Base-by-base conservation (phyloP, 1,140 invertebrate species). In the Druon quercuslanigerum region DNA sequence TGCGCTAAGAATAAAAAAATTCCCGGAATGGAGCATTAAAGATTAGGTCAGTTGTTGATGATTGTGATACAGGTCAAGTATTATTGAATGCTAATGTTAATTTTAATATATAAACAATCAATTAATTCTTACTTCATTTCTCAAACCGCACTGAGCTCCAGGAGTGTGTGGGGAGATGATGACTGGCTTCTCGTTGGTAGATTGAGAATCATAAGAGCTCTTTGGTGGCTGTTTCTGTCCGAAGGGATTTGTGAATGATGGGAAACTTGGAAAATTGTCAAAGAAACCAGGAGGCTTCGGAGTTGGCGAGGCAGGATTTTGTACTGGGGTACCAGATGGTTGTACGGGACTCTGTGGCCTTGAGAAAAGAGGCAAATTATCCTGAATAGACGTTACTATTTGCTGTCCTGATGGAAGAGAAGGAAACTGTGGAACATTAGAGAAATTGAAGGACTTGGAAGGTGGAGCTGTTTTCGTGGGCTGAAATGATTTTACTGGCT, bases 61-160 rank as follows among this genome's bases (percentile, higher is more conserved):
- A 33, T 0, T 33, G 5, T 33, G 25, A 33, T 33, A 5, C 2
- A 5, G 25, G 4, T 33, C 4, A 33, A 33, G 25, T 33, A 33
- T 33, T 33, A 33, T 33, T 33, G 5, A 33, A 33, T 33, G 5
- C 2, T 33, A 33, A 33, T 33, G 0, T 5, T 33, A 33, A 3
- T 33, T 33, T 33, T 2, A 33, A 33, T 33, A 33, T 5, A 33
- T 33, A 33, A 16, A n/a, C 17, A 54, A 16, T n/a, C 17, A 54
- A 14, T 54, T n/a, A 54, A n/a, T 51, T 85, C 86, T 87, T 83
- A 92, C 92, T 57, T 83, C 74, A 74, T 91, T 91, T 76, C 87
- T 89, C 46, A 90, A 79, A 73, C 92, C 92, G 50, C 92, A 92
- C 70, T 88, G 85, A 72, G 73, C 76, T 40, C 85, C 85, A 25